Conservation (phyloP, 1,140 invertebrate genomes). For the Aradophagus sp. region DNA sequence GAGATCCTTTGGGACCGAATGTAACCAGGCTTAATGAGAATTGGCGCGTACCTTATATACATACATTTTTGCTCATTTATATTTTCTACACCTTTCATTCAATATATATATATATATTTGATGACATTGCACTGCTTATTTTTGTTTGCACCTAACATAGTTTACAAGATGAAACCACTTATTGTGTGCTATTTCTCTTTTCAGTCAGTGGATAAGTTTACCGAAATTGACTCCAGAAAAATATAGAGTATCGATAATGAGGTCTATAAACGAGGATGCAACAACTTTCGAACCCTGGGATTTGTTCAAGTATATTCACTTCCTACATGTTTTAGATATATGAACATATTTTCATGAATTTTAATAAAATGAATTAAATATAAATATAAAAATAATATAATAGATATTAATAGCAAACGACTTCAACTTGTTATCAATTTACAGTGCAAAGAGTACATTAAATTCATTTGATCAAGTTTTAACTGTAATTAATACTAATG, state of each 20-base stretch:
- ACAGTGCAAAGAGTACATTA: no score
- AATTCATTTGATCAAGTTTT: no score
- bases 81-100: no score
- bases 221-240: slow-evolving; percentile 66
- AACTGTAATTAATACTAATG: no score
- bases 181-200: slow-evolving; percentile 15
- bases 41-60: slow-evolving; percentile 57
- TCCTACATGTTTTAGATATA: slow-evolving; percentile 10
- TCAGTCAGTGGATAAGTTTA: slow-evolving; percentile 61
- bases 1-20: slow-evolving; percentile 67
- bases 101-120: no score
- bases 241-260: slow-evolving; percentile 64
- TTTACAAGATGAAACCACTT: no score
- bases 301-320: slow-evolving; percentile 63
- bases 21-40: slow-evolving; percentile 61
- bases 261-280: slow-evolving; percentile 54
- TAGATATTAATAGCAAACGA: no score
- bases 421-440: no score
- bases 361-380: no score
- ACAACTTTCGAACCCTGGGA: slow-evolving; percentile 60
- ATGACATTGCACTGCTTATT: no score
- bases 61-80: slow-evolving; percentile 42
- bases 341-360: no score
- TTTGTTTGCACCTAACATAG: background rate
- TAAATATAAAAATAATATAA: no score